phyloP scores from a whole-genome alignment of 2,797 vertebrate species.

The Siniperca undulata region DNA sequence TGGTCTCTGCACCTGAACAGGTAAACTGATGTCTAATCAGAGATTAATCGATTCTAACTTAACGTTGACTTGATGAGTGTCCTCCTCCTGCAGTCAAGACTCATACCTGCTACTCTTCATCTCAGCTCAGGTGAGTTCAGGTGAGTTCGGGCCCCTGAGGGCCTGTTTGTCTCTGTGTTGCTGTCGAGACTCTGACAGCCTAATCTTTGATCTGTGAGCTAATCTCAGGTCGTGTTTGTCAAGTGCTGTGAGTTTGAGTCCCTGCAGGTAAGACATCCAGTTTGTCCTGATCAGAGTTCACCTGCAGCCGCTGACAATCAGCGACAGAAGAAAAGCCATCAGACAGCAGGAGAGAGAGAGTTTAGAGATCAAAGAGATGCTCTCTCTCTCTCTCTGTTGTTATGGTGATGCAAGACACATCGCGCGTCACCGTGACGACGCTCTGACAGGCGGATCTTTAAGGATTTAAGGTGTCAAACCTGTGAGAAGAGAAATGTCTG shows the following conservation, averaged over 20 bases:
- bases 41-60: no score
- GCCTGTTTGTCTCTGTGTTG: not conserved
- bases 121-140: no score
- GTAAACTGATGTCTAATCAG: no score
- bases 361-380: conserved; percentile 15
- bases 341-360: not conserved
- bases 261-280: not conserved
- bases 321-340: not conserved
- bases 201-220: not conserved
- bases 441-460: conserved; percentile 17
- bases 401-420: conserved; percentile 13
- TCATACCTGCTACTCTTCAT: no score
- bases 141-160: not conserved
- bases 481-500: not conserved
- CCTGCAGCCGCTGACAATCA: not conserved
- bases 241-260: not conserved
- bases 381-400: conserved; percentile 1
- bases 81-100: not conserved
- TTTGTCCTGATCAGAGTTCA: not conserved
- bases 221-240: not conserved
- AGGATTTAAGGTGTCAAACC: conserved; percentile 30
- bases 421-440: not conserved
- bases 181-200: not conserved
- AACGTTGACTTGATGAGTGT: no score
- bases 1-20: not conserved